Percentiles rank a stretch among this genome's conserved stretches.
These are phyloP conservation scores for Leucosticte australis DNA, from an alignment of 2,113 vertebrate species.

Conservation along the genomic window DNA sequence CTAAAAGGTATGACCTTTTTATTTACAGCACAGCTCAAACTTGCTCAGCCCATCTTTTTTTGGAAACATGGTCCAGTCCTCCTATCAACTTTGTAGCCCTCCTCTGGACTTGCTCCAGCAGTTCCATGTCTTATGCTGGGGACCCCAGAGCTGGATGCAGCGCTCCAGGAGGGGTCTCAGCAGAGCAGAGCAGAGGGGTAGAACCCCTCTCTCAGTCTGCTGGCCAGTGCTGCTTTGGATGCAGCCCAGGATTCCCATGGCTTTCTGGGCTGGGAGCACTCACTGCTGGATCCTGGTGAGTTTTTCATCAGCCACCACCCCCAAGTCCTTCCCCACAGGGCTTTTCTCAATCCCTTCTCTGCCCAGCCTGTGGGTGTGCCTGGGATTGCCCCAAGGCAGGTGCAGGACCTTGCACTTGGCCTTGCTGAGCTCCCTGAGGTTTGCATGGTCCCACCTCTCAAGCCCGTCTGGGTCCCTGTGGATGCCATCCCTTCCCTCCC, in stretches of 20 bases:
- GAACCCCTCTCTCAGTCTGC: too few species aligned
- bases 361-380: too few species aligned
- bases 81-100: not conserved
- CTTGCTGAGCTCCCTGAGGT: too few species aligned
- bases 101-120: not conserved
- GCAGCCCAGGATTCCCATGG: not conserved
- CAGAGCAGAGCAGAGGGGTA: not conserved
- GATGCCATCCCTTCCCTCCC: too few species aligned
- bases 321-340: too few species aligned
- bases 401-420: too few species aligned
- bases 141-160: fast-evolving
- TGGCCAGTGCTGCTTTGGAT: fast-evolving
- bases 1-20: not conserved
- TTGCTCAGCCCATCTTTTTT: not conserved
- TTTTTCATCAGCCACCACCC: not conserved
- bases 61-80: not conserved
- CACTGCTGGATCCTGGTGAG: not conserved
- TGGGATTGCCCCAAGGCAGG: too few species aligned
- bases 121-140: not conserved
- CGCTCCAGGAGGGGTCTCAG: not conserved
- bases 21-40: not conserved
- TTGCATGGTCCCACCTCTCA: too few species aligned
- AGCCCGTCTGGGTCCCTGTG: too few species aligned
- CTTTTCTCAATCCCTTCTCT: too few species aligned
- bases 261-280: not conserved